Base-by-base conservation (phyloP, 2,888 invertebrate genomes). In the Machimus atricapillus region DNA sequence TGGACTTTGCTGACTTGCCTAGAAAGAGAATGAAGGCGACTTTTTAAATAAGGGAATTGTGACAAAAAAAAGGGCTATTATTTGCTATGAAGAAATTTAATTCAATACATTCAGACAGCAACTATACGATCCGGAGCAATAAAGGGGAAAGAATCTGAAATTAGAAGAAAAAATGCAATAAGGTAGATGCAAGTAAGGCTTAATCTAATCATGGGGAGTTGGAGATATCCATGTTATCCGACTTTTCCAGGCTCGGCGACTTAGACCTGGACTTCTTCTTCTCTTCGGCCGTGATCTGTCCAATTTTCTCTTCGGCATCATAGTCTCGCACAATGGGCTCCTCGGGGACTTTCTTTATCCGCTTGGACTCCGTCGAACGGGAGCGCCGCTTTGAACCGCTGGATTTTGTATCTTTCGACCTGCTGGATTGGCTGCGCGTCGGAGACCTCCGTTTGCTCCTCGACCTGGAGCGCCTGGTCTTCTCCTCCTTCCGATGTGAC, bases 171-270 rank as follows among this genome's bases (percentile, higher is more conserved):
- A 81, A 82, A 82, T 58, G 66, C 82, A 58, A 58, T 58, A 82
- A 82, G 82, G 66, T 52, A 58, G 34, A 34, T 82, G 56, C 23
- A 58, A 66, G 66, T 66, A 52, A 66, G 31, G 7, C 56, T 58
- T 58, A 58, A 37, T 82, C 66, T 66, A 73, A 40, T 92, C 94
- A 96, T 86, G 96, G 96, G 87, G 96, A 96, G 92, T 96, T 96
- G 19, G 96, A 96, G 92, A 96, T 96, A 91, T 96, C 96, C 96
- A 96, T 96, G 91, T 96, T 96, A 91, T 96, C 96, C 1, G 95
- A 92, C 90, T 94, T 94, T 89, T 94, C 94, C 6, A 89, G 93
- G 89, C 92, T 94, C 91, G 91, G 93, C 90, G 90, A 94, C 91
- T 90, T 94, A 4, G 82, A 82, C 91, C 90, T 94, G 8, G 82